Base-by-base conservation (phyloP, 2,888 invertebrate genomes). In the Hermaeophaga mercurialis region DNA sequence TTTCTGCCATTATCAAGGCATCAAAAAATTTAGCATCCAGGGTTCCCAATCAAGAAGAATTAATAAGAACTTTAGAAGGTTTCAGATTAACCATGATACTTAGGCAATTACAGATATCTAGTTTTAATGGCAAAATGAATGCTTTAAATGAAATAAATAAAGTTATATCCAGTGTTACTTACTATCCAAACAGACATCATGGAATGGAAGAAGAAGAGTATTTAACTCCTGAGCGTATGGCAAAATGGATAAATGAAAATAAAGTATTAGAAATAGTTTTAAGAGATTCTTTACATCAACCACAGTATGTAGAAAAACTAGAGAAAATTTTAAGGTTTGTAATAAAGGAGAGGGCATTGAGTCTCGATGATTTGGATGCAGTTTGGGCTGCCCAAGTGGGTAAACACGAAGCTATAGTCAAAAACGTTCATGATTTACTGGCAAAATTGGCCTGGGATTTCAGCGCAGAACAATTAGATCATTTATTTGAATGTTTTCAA, bases 91-190 rank as follows among this genome's bases (percentile, higher is more conserved):
- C 96, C 82, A 96, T 97, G 93, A 96, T 97, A 72, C 82, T 97
- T 39, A 66, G 78, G 75, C 86, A 94, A 70, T 80, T 97, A 64
- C 94, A 96, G 84, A 95, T 96, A 77, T 96, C 96, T 17, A 96
- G 96, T 49, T 98, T 97, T 76, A 97, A 96, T 80, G 96, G 97
- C 28, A 97, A 97, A 83, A 98, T 98, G 97, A 96, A 96, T 73
- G 97, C 97, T 15, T 81, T 98, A 62, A 96, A 97, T 78, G 97
- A 98, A 83, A 94, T 98, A 56, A 97, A 97, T 80, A 96, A 97
- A 82, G 91, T 97, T 45, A 91, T 94, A 64, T 90, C 91, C 56
- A 90, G 91, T 70, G 94, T 96, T 57, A 88, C 91, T 54, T 94
- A 93, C 76, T 94, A 93, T 79, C 90, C 93, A 4, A 93, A 87